Percentiles rank a stretch among this genome's conserved stretches.
phyloP scores from a whole-genome alignment of 2,113 vertebrate species.

The Zingel zingel region DNA sequence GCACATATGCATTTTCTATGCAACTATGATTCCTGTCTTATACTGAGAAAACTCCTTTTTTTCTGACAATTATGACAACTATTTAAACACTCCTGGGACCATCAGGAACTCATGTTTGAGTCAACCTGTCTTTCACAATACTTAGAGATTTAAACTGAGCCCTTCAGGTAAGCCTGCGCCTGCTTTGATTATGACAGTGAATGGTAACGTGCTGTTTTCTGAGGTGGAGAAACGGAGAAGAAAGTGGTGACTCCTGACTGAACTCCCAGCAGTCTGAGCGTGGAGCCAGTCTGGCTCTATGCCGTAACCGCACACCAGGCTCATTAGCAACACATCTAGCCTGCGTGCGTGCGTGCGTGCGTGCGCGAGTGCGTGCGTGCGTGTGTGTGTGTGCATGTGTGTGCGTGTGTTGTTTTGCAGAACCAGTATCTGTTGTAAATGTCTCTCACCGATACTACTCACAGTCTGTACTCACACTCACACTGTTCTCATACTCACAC shows the following conservation, averaged over 20 bases:
- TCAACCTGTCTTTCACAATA: slow-evolving; percentile 56
- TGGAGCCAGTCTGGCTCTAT: slow-evolving; percentile 70
- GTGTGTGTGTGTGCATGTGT: slow-evolving; percentile 10
- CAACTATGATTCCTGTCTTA: slow-evolving; percentile 16
- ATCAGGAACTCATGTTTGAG: slow-evolving; percentile 49
- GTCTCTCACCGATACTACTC: slow-evolving; percentile 51
- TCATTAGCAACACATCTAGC: slow-evolving; percentile 75
- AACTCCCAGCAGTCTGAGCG: slow-evolving; percentile 75
- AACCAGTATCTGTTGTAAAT: slow-evolving; percentile 39
- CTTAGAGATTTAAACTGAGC: slow-evolving; percentile 53
- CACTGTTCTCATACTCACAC: slow-evolving; percentile 32
- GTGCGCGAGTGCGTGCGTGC: slow-evolving; percentile 43
- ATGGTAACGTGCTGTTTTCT: slow-evolving; percentile 56
- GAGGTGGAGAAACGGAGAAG: slow-evolving; percentile 57
- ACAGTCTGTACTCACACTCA: slow-evolving; percentile 48
- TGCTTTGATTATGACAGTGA: slow-evolving; percentile 74
- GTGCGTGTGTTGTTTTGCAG: slow-evolving; percentile 10
- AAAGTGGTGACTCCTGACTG: slow-evolving; percentile 74
- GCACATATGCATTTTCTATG: background rate
- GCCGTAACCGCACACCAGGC: slow-evolving; percentile 72
- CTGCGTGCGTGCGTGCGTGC: slow-evolving; percentile 35
- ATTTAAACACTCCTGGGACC: slow-evolving; percentile 57
- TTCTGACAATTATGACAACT: slow-evolving; percentile 61
- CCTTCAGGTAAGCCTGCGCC: slow-evolving; percentile 65
- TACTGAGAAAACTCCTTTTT: slow-evolving; percentile 36